These are phyloP conservation scores for Sylvia borin DNA, from an alignment of 2,797 vertebrate species.

Conservation along the genomic window DNA sequence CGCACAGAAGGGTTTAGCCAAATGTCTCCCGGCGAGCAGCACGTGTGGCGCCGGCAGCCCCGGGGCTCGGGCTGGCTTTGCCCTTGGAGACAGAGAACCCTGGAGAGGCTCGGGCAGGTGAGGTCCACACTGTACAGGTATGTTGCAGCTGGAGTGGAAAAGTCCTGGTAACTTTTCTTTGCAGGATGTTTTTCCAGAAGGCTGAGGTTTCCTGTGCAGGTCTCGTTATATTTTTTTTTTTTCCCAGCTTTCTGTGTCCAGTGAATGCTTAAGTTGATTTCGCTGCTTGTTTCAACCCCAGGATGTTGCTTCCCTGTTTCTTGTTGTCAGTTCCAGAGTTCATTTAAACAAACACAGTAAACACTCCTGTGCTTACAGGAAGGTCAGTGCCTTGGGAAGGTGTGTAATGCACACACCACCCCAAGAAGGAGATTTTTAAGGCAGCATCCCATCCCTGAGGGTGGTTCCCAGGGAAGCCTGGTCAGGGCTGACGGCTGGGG, in stretches of 20 bases:
- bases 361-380: rapidly evolving
- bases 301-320: not conserved
- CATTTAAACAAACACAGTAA: not conserved
- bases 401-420: rapidly evolving
- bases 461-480: not conserved
- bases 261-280: rapidly evolving
- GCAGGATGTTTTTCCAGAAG: not conserved
- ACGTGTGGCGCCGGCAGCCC: not conserved
- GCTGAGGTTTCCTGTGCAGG: not conserved
- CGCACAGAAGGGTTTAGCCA: conserved; percentile 9
- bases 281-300: not conserved
- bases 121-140: rapidly evolving
- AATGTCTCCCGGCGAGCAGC: not conserved
- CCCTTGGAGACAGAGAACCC: rapidly evolving
- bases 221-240: not conserved
- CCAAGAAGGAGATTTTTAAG: not conserved
- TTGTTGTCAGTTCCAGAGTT: not conserved
- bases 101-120: not conserved
- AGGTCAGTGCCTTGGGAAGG: not conserved
- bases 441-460: not conserved
- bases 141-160: rapidly evolving
- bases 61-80: rapidly evolving
- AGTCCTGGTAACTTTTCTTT: not conserved
- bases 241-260: not conserved
- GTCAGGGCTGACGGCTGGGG: not conserved